Base-by-base conservation (phyloP, 92 coral and sea anemone species). In the Porites rus region DNA sequence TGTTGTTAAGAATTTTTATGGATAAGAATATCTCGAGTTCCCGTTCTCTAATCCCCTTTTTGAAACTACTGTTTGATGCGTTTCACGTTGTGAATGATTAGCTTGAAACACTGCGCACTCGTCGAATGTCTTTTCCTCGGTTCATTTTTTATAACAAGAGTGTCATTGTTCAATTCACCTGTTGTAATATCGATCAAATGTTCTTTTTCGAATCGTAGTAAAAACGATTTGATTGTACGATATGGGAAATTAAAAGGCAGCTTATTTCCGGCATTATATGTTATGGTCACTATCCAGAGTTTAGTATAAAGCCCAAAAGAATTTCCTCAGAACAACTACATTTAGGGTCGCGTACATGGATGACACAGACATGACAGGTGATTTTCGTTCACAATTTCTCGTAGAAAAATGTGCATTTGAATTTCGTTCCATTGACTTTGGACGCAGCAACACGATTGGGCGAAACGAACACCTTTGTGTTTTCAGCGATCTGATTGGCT, bases 371-470 rank as follows among this genome's bases (percentile, higher is more conserved):
- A 1, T 10, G 61, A 2, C 61, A 2, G 16, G 16, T 10, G 61
- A 10, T 10, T 2, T 56, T 10, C 61, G 61, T 56, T 5, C 46
- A 56, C 13, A 56, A 56, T 56, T 56, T 56, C 61, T 56, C 61
- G 61, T 56, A 14, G 61, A 56, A 56, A 56, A 56, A 56, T 56
- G 61, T 56, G 12, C 61, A 56, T 83, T 83, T 83, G 87, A 83
- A 83, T 83, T 83, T 83, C 80, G 80, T 83, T 74, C 87, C 87
- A 83, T 73, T 83, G 80, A 63, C 87, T 46, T 16, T 73, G 25
- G 74, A 74, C 66, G 66, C 72, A 21, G 74, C 9, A 51, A 74
- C 3, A 50, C 38, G 76, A 85, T 85, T 85, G 88, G 88, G 21
- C 60, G 56, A 67, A 75, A 76, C 58, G 6, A 7, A 16, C 75